These are phyloP conservation scores for Melipona quadrifasciata DNA, from an alignment of 1,140 invertebrate genomes.

Conservation along the genomic window DNA sequence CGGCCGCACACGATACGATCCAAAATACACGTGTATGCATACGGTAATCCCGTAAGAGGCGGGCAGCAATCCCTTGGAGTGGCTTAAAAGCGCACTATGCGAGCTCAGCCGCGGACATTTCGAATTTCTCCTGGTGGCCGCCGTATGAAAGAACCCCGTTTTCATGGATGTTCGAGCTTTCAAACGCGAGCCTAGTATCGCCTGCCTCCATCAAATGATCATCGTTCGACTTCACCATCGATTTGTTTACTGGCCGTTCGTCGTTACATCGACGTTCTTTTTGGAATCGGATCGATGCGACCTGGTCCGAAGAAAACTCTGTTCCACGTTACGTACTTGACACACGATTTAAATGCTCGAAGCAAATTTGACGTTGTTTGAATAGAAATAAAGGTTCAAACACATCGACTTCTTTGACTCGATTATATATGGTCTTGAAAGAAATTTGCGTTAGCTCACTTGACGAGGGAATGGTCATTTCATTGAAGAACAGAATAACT, in stretches of 20 bases:
- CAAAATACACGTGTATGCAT: constrained; percentile 30
- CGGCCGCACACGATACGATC: not conserved
- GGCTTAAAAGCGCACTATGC: constrained; percentile 32
- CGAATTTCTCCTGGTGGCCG: constrained; percentile 11
- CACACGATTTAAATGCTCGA: not conserved
- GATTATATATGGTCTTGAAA: no score
- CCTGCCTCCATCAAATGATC: not conserved
- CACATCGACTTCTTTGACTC: no score
- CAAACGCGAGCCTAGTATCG: not conserved
- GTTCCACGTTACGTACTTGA: not conserved
- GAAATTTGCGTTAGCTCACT: no score
- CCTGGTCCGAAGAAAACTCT: not conserved
- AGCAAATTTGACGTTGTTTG: not conserved
- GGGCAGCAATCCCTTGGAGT: constrained; percentile 42
- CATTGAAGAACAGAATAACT: no score
- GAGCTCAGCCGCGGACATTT: constrained; percentile 30
- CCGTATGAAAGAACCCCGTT: constrained; percentile 19
- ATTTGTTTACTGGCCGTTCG: not conserved
- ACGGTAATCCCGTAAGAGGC: constrained; percentile 45
- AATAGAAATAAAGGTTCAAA: not conserved
- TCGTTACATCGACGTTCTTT: not conserved
- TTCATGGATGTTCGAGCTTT: not conserved
- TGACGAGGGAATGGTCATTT: no score
- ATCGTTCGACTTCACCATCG: not conserved
- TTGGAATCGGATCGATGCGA: not conserved